These are phyloP conservation scores for Montipora sp. DNA, from an alignment of 64 coral and sea anemone genomes.

Conservation along the genomic window DNA sequence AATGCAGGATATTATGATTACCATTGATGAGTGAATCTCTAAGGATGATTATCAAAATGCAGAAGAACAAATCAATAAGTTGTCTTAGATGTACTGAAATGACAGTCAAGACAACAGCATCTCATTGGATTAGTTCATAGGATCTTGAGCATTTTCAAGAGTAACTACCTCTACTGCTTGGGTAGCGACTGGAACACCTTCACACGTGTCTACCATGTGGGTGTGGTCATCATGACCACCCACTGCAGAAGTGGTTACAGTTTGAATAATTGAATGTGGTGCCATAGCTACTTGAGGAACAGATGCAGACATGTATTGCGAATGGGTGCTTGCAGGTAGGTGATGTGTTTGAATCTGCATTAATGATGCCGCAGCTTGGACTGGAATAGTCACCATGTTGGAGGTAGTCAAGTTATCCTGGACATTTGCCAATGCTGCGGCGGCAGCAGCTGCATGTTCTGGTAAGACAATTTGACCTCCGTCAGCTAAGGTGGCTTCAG, in stretches of 20 bases:
- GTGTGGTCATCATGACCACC: constrained; percentile 77
- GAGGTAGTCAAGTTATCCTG: constrained; percentile 80
- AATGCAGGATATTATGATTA: no score
- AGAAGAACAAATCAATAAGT: no score
- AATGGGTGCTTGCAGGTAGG: constrained; percentile 68
- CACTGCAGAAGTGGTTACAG: constrained; percentile 79
- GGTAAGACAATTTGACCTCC: constrained; percentile 98
- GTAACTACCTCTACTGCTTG: constrained; percentile 99
- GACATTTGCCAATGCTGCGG: constrained; percentile 91
- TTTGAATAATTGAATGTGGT: constrained; percentile 92
- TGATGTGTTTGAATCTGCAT: constrained; percentile 96
- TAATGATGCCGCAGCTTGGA: constrained; percentile 92
- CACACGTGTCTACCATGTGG: constrained; percentile 88
- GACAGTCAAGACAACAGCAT: no score
- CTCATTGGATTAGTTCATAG: constrained; percentile 42
- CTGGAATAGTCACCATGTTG: constrained; percentile 98
- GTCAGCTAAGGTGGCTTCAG: constrained; percentile 96
- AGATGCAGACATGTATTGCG: constrained; percentile 81
- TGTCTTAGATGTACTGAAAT: no score
- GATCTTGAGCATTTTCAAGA: constrained; percentile 90
- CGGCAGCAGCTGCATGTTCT: constrained; percentile 89
- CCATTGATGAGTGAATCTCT: no score
- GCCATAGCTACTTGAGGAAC: constrained; percentile 99
- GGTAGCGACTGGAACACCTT: constrained; percentile 94
- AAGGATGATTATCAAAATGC: no score